These are phyloP conservation scores for Tribolium madens DNA, from an alignment of 1,140 invertebrate genomes.

Conservation along the genomic window DNA sequence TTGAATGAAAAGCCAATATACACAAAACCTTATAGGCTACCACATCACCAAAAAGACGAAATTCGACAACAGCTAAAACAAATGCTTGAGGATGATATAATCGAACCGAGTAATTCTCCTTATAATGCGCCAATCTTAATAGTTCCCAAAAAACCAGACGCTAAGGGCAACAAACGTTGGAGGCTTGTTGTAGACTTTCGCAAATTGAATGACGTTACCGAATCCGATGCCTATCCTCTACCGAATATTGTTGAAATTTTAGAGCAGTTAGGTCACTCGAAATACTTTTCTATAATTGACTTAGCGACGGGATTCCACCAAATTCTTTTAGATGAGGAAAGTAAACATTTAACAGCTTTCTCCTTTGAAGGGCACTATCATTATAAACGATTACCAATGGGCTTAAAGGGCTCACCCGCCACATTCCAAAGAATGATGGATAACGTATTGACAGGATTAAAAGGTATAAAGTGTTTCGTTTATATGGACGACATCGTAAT, in stretches of 20 bases:
- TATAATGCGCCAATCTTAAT: slow-evolving; percentile 58
- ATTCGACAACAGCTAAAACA: slow-evolving; percentile 54
- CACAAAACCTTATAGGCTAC: slow-evolving; percentile 59
- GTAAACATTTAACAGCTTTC: slow-evolving; percentile 61
- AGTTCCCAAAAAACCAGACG: slow-evolving; percentile 61
- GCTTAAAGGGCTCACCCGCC: slow-evolving; percentile 64
- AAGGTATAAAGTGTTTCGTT: slow-evolving; percentile 57
- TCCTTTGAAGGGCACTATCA: slow-evolving; percentile 63
- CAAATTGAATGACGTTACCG: slow-evolving; percentile 63
- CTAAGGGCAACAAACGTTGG: slow-evolving; percentile 47
- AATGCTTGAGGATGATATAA: slow-evolving; percentile 55
- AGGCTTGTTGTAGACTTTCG: slow-evolving; percentile 50
- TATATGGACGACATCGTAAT: slow-evolving; percentile 62
- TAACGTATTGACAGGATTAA: slow-evolving; percentile 60
- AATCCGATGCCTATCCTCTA: slow-evolving; percentile 68
- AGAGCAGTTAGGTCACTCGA: slow-evolving; percentile 64
- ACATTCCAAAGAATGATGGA: slow-evolving; percentile 67
- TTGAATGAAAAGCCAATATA: slow-evolving; percentile 51
- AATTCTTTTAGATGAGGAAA: slow-evolving; percentile 58
- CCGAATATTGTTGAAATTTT: slow-evolving; percentile 67
- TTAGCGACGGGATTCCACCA: slow-evolving; percentile 69
- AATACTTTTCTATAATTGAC: slow-evolving; percentile 64
- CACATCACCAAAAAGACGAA: slow-evolving; percentile 60
- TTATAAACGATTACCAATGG: slow-evolving; percentile 64
- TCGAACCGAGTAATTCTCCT: slow-evolving; percentile 57